Conservation (phyloP, 1,140 invertebrate species). For the Tribolium castaneum region DNA sequence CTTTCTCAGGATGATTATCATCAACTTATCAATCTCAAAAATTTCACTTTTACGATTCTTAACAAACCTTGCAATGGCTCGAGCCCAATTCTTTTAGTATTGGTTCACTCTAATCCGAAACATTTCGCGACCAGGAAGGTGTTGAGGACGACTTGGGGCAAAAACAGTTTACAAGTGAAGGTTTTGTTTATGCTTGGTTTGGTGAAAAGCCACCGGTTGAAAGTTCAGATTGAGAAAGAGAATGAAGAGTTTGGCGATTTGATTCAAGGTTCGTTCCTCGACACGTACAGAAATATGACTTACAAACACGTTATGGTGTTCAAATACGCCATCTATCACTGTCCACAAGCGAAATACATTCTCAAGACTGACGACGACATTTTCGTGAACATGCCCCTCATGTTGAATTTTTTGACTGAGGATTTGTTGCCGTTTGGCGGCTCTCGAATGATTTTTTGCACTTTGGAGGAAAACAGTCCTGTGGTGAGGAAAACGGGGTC, state of each 20-base stretch:
- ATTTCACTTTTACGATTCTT: slow-evolving; percentile 58
- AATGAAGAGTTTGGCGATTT: slow-evolving; percentile 74
- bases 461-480: slow-evolving; percentile 60
- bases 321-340: slow-evolving; percentile 81
- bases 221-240: slow-evolving; percentile 71
- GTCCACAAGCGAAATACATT: slow-evolving; percentile 76
- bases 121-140: slow-evolving; percentile 72
- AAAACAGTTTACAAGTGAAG: slow-evolving; percentile 62
- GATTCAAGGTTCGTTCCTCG: slow-evolving; percentile 81
- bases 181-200: slow-evolving; percentile 79
- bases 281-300: slow-evolving; percentile 86
- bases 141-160: slow-evolving; percentile 78
- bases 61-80: slow-evolving; percentile 57
- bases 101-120: slow-evolving; percentile 76
- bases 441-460: slow-evolving; percentile 71
- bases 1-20: slow-evolving; percentile 56
- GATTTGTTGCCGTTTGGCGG: slow-evolving; percentile 70
- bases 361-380: slow-evolving; percentile 86
- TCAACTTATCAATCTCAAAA: slow-evolving; percentile 54
- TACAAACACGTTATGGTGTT: slow-evolving; percentile 88
- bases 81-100: slow-evolving; percentile 68
- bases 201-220: slow-evolving; percentile 63
- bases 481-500: slow-evolving; percentile 74
- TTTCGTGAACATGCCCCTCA: slow-evolving; percentile 76
- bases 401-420: slow-evolving; percentile 72